Conservation (phyloP, 2,888 invertebrate genomes). For the Herminia tarsipennalis region DNA sequence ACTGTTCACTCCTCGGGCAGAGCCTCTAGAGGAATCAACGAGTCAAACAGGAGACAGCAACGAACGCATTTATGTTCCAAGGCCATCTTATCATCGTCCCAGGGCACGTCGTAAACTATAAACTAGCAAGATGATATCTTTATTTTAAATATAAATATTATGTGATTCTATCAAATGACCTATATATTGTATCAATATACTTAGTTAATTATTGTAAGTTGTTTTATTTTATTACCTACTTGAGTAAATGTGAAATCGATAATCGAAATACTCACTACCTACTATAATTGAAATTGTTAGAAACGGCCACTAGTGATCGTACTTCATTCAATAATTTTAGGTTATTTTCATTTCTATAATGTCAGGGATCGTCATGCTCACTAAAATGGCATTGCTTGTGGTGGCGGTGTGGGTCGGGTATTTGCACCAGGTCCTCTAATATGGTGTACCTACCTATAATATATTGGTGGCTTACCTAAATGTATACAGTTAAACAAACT, state of each 20-base stretch:
- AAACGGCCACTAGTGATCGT: too few species aligned
- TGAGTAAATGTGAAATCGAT: background rate
- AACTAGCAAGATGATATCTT: slow-evolving; percentile 8
- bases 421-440: too few species aligned
- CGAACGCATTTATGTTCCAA: slow-evolving; percentile 65
- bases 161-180: slow-evolving; percentile 27
- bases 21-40: slow-evolving; percentile 70
- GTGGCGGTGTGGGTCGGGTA: too few species aligned
- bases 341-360: too few species aligned
- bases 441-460: too few species aligned
- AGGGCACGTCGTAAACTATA: slow-evolving; percentile 72
- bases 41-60: slow-evolving; percentile 56
- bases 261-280: too few species aligned
- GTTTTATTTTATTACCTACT: background rate
- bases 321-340: too few species aligned
- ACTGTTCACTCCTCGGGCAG: slow-evolving; percentile 76
- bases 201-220: slow-evolving; percentile 16
- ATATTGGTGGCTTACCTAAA: too few species aligned
- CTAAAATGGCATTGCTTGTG: too few species aligned
- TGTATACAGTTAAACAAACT: too few species aligned
- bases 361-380: too few species aligned
- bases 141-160: slow-evolving; percentile 11
- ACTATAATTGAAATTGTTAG: too few species aligned
- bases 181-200: slow-evolving; percentile 34
- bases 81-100: slow-evolving; percentile 72